These are phyloP conservation scores for Caenorhabditis inopinata DNA, from an alignment of 1,140 invertebrate genomes.

Conservation along the genomic window DNA sequence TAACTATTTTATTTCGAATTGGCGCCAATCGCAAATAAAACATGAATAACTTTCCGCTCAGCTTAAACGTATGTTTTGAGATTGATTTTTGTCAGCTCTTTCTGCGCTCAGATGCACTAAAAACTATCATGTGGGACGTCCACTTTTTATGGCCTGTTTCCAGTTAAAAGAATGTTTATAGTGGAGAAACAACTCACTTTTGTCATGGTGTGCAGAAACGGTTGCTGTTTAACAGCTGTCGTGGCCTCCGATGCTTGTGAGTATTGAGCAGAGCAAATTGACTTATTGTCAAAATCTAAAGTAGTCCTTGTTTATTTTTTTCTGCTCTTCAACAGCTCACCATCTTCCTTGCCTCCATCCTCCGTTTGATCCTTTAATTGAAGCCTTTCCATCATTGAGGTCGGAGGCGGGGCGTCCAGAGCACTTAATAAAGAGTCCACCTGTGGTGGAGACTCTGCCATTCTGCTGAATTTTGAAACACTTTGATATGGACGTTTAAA, in stretches of 20 bases:
- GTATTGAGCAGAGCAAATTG: constrained; percentile 1
- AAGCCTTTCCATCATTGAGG: constrained; percentile 13
- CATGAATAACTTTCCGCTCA: too few relatives aligned
- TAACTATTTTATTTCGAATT: too few relatives aligned
- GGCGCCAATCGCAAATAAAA: too few relatives aligned
- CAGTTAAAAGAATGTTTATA: too few relatives aligned
- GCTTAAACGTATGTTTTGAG: too few relatives aligned
- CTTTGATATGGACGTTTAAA: neutral
- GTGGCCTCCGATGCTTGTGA: constrained; percentile 22
- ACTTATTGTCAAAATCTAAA: constrained; percentile 17
- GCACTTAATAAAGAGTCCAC: constrained; percentile 11
- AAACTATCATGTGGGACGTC: too few relatives aligned
- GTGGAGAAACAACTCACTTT: constrained; percentile 21
- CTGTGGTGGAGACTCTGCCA: constrained; percentile 17
- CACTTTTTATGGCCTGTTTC: too few relatives aligned
- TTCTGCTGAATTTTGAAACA: neutral
- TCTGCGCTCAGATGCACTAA: too few relatives aligned
- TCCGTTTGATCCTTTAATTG: neutral
- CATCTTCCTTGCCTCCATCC: neutral
- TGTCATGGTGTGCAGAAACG: constrained; percentile 8
- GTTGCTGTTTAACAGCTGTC: constrained; percentile 23
- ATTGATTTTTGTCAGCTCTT: too few relatives aligned
- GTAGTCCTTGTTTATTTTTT: neutral
- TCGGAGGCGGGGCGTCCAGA: neutral
- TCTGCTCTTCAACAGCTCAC: neutral